A percentile compares a stretch with the other conserved stretches of the same genome.
Evolutionary conservation across 2,888 invertebrate species (phyloP).

Genomic region (Tolmerus cingulatus): DNA sequence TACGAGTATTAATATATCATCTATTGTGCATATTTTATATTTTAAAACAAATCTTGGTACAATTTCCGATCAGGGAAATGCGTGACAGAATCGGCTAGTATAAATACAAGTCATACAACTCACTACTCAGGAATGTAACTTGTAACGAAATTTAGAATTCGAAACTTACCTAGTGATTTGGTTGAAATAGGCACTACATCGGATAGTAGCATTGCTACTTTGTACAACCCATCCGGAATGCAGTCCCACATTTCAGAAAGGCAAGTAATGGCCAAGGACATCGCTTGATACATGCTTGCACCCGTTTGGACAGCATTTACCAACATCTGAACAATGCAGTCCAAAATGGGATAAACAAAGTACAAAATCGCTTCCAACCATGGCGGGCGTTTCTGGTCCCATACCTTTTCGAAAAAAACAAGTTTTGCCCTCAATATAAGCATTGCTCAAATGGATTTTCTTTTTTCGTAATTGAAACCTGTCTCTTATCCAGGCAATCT

Average conservation of each 20-base stretch:
- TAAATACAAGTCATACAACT: background rate
- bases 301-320: constrained; percentile 77
- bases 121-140: background rate
- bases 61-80: background rate
- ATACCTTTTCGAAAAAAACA: constrained; percentile 66
- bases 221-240: constrained; percentile 68
- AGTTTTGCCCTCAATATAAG: background rate
- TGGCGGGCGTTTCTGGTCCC: constrained; percentile 81
- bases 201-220: constrained; percentile 71
- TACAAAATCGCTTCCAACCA: constrained; percentile 79
- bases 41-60: too few relatives aligned
- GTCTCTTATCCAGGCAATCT: constrained; percentile 76
- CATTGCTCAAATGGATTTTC: background rate
- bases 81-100: background rate
- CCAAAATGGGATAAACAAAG: constrained; percentile 70
- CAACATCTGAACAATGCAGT: constrained; percentile 72
- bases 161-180: constrained; percentile 67
- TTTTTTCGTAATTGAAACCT: constrained; percentile 63
- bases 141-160: background rate
- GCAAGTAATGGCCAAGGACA: constrained; percentile 76
- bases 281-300: constrained; percentile 82
- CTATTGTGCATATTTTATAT: too few relatives aligned
- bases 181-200: constrained; percentile 75
- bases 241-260: constrained; percentile 75
- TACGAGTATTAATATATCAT: too few relatives aligned